A percentile compares a stretch with the other conserved stretches of the same genome.
phyloP scores from a whole-genome alignment of 1,140 invertebrate genomes.

The Trichonephila inaurata region DNA sequence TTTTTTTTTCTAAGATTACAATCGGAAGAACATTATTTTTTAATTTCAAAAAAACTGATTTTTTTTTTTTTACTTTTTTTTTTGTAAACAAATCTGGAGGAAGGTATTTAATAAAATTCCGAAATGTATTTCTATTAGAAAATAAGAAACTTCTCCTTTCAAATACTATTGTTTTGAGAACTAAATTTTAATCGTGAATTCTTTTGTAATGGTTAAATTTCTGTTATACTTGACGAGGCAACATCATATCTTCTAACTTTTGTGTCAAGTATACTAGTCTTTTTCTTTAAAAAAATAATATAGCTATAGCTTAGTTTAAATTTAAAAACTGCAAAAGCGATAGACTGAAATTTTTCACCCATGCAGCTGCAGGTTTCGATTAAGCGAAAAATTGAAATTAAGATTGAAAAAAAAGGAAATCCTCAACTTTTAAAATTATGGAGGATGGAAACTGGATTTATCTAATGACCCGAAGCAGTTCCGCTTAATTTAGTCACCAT shows the following conservation, averaged over 20 bases:
- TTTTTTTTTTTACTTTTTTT: too few species aligned
- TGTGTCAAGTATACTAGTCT: not conserved
- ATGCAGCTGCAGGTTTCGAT: constrained; percentile 14
- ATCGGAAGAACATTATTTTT: too few species aligned
- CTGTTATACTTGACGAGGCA: not conserved
- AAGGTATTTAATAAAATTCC: too few species aligned
- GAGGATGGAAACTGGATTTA: constrained; percentile 7
- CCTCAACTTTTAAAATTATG: constrained; percentile 37
- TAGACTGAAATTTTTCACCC: constrained; percentile 6
- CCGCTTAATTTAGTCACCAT: constrained; percentile 59
- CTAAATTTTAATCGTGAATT: too few species aligned
- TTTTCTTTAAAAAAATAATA: not conserved
- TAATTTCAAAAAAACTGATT: too few species aligned
- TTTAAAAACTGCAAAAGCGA: not conserved
- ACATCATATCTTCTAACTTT: not conserved
- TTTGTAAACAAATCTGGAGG: too few species aligned
- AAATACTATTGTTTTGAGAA: too few species aligned
- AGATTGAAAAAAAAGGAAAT: not conserved
- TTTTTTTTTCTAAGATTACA: too few species aligned
- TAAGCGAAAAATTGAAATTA: constrained; percentile 40
- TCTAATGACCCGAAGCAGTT: constrained; percentile 59
- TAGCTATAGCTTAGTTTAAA: not conserved
- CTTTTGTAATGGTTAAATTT: not conserved
- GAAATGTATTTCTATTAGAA: too few species aligned
- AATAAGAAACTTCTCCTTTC: too few species aligned